Evolutionary conservation across 2,113 vertebrate species (phyloP).

Genomic region (Chloropsis hardwickii): DNA sequence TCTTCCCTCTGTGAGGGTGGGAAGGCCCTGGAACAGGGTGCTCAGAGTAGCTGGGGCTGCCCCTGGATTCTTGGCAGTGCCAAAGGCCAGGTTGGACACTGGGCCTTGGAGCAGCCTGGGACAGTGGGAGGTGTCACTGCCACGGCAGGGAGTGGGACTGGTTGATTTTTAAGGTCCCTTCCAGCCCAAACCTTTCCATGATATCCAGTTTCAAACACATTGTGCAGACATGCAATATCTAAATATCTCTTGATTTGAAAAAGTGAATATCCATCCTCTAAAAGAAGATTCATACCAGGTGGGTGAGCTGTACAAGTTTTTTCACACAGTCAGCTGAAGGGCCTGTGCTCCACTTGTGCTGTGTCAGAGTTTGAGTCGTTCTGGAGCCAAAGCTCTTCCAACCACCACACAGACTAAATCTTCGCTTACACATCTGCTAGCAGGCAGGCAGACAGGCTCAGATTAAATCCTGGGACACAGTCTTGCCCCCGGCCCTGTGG

Average conservation of each 20-base stretch:
- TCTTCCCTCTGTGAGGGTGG: not conserved
- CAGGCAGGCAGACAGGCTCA: not conserved
- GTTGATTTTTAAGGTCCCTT: not conserved
- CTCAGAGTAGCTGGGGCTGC: not conserved
- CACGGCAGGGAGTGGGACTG: fast-evolving
- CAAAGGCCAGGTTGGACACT: too few species aligned
- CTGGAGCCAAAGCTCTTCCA: not conserved
- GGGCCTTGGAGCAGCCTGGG: not conserved
- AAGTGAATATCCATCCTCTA: not conserved
- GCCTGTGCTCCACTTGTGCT: not conserved
- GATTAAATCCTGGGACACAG: not conserved
- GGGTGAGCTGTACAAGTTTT: not conserved
- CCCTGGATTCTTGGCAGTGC: not conserved
- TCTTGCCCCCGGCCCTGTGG: fast-evolving
- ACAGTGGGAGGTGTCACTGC: not conserved
- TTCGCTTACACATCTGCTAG: not conserved
- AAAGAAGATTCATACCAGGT: too few species aligned
- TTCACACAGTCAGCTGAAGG: not conserved
- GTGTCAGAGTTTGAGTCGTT: not conserved
- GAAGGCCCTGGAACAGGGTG: not conserved
- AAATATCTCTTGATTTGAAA: not conserved
- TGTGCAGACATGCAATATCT: too few species aligned
- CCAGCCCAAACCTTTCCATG: not conserved
- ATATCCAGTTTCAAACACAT: not conserved
- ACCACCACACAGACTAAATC: too few species aligned